These are phyloP conservation scores for Perca flavescens DNA, from an alignment of 2,113 vertebrate genomes.

Conservation along the genomic window DNA sequence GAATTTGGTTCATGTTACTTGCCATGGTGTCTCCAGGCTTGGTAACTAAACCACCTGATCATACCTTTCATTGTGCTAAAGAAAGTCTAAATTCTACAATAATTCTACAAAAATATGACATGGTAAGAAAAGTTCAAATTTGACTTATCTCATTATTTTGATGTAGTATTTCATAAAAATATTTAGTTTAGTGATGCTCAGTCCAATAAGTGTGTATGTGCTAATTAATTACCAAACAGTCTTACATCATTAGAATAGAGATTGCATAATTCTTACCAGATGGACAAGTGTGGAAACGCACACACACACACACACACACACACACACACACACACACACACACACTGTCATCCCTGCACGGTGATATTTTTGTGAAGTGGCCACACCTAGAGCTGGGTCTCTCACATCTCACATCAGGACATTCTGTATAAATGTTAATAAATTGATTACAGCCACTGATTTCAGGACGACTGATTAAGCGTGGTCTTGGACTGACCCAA, in stretches of 20 bases:
- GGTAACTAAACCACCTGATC: neutral
- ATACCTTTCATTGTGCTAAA: neutral
- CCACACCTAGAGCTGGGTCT: slow-evolving; percentile 31
- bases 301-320: slow-evolving; percentile 10
- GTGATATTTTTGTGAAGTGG: slow-evolving; percentile 23
- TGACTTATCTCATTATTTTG: too few relatives aligned
- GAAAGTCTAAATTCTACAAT: neutral
- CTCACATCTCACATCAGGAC: slow-evolving; percentile 13
- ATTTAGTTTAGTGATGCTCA: slow-evolving; percentile 33
- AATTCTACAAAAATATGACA: neutral
- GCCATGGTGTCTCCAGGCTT: neutral
- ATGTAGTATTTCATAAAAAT: too few relatives aligned
- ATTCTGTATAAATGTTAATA: slow-evolving; percentile 16
- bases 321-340: slow-evolving; percentile 9
- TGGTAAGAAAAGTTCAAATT: neutral
- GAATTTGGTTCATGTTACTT: neutral
- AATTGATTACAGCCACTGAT: neutral
- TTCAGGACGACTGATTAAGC: neutral
- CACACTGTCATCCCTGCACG: slow-evolving; percentile 17
- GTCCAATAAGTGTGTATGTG: neutral
- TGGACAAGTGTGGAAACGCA: slow-evolving; percentile 35
- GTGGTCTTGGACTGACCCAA: neutral
- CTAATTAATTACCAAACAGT: slow-evolving; percentile 47
- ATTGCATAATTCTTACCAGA: slow-evolving; percentile 65
- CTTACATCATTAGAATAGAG: slow-evolving; percentile 44